phyloP scores from a whole-genome alignment of 2,113 vertebrate genomes.

The Rallus limicola region DNA sequence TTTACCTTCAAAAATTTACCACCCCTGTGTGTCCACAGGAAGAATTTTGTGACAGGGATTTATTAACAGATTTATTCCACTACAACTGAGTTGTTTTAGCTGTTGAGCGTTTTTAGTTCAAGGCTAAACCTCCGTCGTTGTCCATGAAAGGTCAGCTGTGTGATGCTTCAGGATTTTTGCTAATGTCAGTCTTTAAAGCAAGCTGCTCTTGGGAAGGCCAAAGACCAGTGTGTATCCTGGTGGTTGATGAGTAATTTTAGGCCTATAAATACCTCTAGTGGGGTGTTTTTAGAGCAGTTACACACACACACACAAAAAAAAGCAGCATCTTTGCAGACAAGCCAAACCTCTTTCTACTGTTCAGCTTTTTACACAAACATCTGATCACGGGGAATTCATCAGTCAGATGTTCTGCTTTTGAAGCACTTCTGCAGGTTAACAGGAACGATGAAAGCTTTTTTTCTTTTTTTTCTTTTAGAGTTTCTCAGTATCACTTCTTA shows the following conservation, averaged over 20 bases:
- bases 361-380: not conserved
- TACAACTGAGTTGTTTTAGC: not conserved
- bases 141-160: not conserved
- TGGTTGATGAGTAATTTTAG: not conserved
- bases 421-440: not conserved
- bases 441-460: not conserved
- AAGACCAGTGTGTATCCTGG: too few species aligned
- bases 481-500: not conserved
- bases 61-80: not conserved
- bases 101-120: not conserved
- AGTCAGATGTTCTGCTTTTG: not conserved
- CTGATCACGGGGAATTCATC: not conserved
- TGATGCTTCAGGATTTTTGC: not conserved
- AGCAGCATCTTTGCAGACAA: not conserved
- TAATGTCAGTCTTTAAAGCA: not conserved
- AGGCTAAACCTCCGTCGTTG: not conserved
- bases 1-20: not conserved
- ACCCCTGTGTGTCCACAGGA: accelerated
- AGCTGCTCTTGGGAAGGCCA: not conserved
- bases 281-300: not conserved
- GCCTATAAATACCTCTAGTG: not conserved
- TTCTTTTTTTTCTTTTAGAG: not conserved
- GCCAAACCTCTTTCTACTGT: not conserved
- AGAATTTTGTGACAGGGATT: not conserved
- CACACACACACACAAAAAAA: not conserved